phyloP scores from a whole-genome alignment of 2,113 vertebrate genomes.

The Uropsilus gracilis region DNA sequence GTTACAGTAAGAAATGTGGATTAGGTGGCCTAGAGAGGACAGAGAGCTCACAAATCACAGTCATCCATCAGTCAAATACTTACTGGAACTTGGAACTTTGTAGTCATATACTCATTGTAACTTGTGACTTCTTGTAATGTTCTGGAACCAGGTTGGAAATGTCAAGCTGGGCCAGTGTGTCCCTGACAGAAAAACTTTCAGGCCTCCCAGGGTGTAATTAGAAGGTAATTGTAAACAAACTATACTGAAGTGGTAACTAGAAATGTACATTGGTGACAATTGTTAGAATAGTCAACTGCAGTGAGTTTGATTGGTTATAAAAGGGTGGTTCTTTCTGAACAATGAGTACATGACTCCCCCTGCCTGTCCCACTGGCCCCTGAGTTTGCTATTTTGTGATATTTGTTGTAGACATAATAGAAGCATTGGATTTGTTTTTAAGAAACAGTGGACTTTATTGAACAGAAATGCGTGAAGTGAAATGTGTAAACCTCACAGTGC shows the following conservation, averaged over 20 bases:
- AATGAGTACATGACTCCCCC: neutral
- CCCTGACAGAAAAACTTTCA: conserved; percentile 35
- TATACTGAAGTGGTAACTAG: neutral
- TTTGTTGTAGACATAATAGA: neutral
- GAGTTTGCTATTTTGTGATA: neutral
- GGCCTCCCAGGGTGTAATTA: neutral
- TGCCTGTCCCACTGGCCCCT: too few relatives aligned
- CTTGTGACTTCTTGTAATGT: neutral
- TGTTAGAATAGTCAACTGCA: neutral
- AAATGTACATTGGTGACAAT: neutral
- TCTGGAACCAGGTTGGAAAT: neutral
- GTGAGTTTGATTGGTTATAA: neutral
- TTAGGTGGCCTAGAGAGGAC: neutral
- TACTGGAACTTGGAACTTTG: neutral
- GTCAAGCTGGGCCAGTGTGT: neutral
- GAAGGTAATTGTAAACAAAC: conserved; percentile 26
- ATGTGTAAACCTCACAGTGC: neutral
- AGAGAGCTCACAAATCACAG: neutral
- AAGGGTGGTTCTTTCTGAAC: neutral
- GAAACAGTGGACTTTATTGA: conserved; percentile 29
- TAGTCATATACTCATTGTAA: too few relatives aligned
- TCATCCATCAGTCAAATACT: neutral
- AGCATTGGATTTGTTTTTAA: conserved; percentile 29
- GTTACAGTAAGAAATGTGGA: neutral
- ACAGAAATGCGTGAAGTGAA: neutral